phyloP scores from a whole-genome alignment of 2,888 invertebrate genomes.

The Lamellibrachia satsuma region DNA sequence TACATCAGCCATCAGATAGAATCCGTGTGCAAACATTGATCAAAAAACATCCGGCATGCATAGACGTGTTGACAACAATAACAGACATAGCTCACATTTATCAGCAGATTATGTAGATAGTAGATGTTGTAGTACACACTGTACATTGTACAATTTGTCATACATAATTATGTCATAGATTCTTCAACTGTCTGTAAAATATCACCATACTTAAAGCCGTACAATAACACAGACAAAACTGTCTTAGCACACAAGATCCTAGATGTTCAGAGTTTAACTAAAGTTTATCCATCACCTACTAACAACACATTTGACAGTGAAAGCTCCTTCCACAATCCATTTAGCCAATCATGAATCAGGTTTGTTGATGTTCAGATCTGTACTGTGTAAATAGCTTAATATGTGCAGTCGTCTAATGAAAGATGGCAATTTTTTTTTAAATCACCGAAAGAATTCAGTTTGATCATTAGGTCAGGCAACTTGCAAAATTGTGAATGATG shows the following conservation, averaged over 20 bases:
- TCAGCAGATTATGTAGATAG: background rate
- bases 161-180: background rate
- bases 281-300: background rate
- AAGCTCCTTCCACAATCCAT: too few species aligned
- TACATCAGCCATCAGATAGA: background rate
- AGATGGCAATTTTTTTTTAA: too few species aligned
- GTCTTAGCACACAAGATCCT: background rate
- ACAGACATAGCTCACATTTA: background rate
- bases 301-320: too few species aligned
- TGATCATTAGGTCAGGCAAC: too few species aligned
- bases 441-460: too few species aligned
- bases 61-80: background rate
- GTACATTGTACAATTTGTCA: background rate
- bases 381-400: too few species aligned
- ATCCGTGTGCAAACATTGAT: background rate
- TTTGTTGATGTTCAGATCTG: too few species aligned
- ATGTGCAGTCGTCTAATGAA: too few species aligned
- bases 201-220: background rate
- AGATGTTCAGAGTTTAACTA: background rate
- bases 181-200: background rate
- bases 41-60: background rate
- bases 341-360: too few species aligned
- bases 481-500: too few species aligned
- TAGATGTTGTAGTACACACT: background rate
- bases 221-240: background rate